Evolutionary conservation across 2,888 invertebrate genomes (phyloP), one percentile per base, ranked within the genome.

Genomic region (Nysson spinosus): DNA sequence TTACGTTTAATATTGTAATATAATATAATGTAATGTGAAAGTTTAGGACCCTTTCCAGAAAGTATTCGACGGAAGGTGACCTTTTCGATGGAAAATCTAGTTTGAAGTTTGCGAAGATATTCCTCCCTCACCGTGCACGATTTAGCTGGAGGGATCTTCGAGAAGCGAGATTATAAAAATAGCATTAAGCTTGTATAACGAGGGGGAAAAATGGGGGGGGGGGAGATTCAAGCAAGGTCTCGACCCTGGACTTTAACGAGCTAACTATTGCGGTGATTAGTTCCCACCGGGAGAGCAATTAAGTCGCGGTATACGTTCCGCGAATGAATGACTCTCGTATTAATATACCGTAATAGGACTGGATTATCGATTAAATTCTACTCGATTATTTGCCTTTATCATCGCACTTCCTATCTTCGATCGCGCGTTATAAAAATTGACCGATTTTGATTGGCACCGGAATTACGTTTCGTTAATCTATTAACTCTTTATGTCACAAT

Each of bases 81-180:
- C n/a, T n/a, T n/a, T n/a, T n/a, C n/a, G n/a, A n/a, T n/a, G n/a
- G n/a, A n/a, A n/a, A 60, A 46, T 51, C 40, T 62, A 60, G 60
- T 62, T 60, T 62, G 46, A 62, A 50, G 32, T 40, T 51, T 16
- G 22, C 50, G n/a, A n/a, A n/a, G n/a, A n/a, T 40, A 26, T 34
- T 26, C 24, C 26, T 9, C 40, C 32, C 65, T 69, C n/a, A n/a
- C n/a, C n/a, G n/a, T n/a, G n/a, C n/a, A 44, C 35, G 51, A 70
- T 65, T 70, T 70, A 30, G 65, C 35, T 66, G 47, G 42, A 28
- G n/a, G 50, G 35, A 26, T 47, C 40, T 28, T 51, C 62, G 46
- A 44, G 56, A 26, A 11, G 12, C 37, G 68, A 69, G n/a, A n/a
- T 57, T 65, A 70, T 55, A 52, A 49, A 70, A 70, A 55, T 44